Percentiles rank a stretch among this genome's conserved stretches.
These are phyloP conservation scores for Meloidogyne hapla DNA, from an alignment of 1,140 invertebrate genomes.

Conservation along the genomic window DNA sequence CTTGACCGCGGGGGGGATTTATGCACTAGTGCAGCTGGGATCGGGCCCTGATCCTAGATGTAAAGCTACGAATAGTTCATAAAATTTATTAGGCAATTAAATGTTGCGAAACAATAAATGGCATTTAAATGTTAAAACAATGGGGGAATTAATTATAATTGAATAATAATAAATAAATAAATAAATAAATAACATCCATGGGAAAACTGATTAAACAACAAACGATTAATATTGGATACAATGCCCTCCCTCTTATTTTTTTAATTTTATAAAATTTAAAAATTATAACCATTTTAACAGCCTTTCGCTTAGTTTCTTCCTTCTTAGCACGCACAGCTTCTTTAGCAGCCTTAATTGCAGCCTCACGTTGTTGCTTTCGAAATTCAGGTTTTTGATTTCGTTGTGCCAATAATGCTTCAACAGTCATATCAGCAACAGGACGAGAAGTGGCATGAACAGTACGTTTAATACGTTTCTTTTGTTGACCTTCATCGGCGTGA, in stretches of 20 bases:
- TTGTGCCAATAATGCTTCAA: slow-evolving; percentile 95
- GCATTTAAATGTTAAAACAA: no score
- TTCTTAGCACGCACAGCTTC: slow-evolving; percentile 59
- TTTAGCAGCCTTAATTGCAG: slow-evolving; percentile 79
- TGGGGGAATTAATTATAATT: no score
- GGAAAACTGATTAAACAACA: no score
- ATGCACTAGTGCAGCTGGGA: no score
- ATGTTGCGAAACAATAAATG: no score
- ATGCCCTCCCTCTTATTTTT: neutral
- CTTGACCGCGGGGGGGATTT: no score
- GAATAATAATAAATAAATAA: no score
- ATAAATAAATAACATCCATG: no score
- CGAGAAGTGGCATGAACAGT: slow-evolving; percentile 88
- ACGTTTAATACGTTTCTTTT: slow-evolving; percentile 89
- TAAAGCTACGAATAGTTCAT: no score
- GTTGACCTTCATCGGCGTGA: slow-evolving; percentile 76
- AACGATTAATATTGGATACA: no score
- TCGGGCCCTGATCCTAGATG: no score
- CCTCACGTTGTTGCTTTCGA: slow-evolving; percentile 92
- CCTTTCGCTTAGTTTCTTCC: slow-evolving; percentile 55
- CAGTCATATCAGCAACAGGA: slow-evolving; percentile 92
- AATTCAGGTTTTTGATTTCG: slow-evolving; percentile 99
- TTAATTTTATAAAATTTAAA: neutral
- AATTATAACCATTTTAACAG: slow-evolving; percentile 38
- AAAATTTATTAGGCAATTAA: no score